Conservation (phyloP, 2,888 invertebrate species). For the Teleogryllus oceanicus region DNA sequence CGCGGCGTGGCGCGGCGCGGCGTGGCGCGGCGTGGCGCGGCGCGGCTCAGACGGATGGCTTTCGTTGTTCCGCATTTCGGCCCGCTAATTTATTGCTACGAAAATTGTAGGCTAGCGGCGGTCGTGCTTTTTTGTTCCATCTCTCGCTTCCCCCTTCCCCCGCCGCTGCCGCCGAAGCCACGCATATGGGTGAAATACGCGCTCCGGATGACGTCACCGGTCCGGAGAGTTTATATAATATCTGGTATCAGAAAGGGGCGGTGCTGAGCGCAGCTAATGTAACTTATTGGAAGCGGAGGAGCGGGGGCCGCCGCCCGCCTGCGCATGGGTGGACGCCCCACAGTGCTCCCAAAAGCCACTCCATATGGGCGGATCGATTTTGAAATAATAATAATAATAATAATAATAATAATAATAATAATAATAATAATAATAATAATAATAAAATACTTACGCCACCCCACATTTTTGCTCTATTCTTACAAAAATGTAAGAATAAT, state of each 20-base stretch:
- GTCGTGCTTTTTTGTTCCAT: background rate
- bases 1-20: background rate
- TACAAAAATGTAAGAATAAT: no score
- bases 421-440: no score
- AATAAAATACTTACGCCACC: no score
- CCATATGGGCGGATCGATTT: no score
- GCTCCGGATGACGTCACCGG: background rate
- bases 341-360: no score
- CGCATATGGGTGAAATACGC: background rate
- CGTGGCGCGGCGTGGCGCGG: background rate
- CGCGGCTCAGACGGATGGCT: background rate
- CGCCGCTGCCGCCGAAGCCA: background rate
- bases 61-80: constrained; percentile 18
- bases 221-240: constrained; percentile 5
- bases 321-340: no score
- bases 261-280: background rate
- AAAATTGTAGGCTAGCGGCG: constrained; percentile 1
- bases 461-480: no score
- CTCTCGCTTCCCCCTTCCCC: background rate
- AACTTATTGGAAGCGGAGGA: no score
- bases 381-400: no score
- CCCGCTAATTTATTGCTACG: constrained; percentile 6
- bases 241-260: constrained; percentile 18
- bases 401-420: no score
- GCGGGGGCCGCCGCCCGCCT: no score